phyloP scores from a whole-genome alignment of 2,797 vertebrate species.

The Taeniopygia guttata region DNA sequence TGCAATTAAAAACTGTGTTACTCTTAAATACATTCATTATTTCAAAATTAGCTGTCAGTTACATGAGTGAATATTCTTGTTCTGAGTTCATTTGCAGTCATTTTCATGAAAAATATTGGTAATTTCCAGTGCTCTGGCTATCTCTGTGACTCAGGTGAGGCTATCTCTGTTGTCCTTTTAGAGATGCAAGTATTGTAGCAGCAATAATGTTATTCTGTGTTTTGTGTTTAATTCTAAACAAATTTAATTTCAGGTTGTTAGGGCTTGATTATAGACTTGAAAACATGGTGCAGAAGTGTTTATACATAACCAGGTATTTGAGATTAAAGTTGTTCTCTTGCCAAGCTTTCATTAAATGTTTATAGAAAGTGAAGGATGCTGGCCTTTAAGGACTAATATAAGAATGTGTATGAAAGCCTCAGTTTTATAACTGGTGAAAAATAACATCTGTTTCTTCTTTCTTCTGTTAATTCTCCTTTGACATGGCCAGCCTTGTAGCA shows the following conservation, averaged over 20 bases:
- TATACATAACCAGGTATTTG: background rate
- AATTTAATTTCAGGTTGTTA: background rate
- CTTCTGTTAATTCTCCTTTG: background rate
- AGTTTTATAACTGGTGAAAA: background rate
- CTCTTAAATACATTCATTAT: slow-evolving; percentile 38
- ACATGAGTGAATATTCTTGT: background rate
- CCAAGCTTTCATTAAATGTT: background rate
- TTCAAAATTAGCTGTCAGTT: slow-evolving; percentile 16
- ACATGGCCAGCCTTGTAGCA: background rate
- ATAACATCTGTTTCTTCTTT: background rate
- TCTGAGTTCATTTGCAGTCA: background rate
- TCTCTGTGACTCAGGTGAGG: background rate
- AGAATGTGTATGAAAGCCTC: background rate
- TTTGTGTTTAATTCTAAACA: background rate
- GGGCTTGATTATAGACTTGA: background rate
- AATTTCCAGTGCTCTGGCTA: background rate
- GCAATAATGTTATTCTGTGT: background rate
- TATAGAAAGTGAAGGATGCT: background rate
- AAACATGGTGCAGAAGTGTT: background rate
- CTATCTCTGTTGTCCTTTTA: background rate
- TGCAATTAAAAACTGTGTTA: slow-evolving; percentile 23
- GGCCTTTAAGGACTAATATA: background rate
- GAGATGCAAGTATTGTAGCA: background rate
- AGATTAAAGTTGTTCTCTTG: background rate
- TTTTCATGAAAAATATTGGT: background rate